Evolutionary conservation across 2,113 vertebrate genomes (phyloP), one percentile per base, ranked within the genome.

Genomic region (Platycercus adscitus): DNA sequence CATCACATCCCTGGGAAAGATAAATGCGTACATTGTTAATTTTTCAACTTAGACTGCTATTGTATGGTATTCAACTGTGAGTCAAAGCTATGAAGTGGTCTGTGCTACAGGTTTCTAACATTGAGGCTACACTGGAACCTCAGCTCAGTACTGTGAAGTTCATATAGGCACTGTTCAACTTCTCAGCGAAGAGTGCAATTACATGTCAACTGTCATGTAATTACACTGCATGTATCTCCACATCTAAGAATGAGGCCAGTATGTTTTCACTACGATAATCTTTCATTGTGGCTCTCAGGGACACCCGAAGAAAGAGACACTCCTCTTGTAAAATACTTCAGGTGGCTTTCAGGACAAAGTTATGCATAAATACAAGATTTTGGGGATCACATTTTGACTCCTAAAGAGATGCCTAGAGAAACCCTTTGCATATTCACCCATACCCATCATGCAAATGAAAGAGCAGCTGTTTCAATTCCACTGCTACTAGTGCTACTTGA

Each of bases 1-100:
- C 99, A 99, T 99, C 98, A 99, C 98, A 96, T 99, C 99, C 96
- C 99, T 99, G 98, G 81, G 88, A 97, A 98, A 97, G 89, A 97
- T 97, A 97, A 98, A 94, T 46, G 96, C 94, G 94, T 82, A 95
- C 91, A 96, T 86, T 89, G 75, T 97, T 97, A 97, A 95, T 95
- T 94, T 97, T 95, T 95, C 88, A 93, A 91, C 66, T 86, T 94
- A 93, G 55, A 94, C 68, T 94, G 61, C 76, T 91, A 61, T 15
- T 69, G 85, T 73, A 70, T 63, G 63, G 60, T 61, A 88, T 75
- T 82, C 68, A 94, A 86, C 70, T 88, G 55, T 87, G 76, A 82
- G 70, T 87, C 73, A 95, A 94, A 94, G 70, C 81, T 86, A 90
- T 0, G 4, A 24, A 68, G 79, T 17, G 71, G 55, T 64, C 73